phyloP scores from a whole-genome alignment of 2,888 invertebrate genomes.

The Tanytarsus gracilentus region DNA sequence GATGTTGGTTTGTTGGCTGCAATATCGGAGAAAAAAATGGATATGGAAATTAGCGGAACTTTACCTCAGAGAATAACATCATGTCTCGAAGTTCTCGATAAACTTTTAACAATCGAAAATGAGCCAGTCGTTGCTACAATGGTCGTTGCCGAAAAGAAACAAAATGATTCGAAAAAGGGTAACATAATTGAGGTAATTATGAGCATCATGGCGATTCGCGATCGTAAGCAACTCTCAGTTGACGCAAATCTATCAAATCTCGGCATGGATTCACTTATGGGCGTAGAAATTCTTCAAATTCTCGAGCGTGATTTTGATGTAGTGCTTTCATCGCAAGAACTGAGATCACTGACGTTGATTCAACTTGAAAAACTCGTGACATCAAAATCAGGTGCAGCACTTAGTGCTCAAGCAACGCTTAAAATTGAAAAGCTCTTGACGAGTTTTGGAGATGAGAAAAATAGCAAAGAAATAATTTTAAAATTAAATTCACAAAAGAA shows the following conservation, averaged over 20 bases:
- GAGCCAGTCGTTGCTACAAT: conserved; percentile 51
- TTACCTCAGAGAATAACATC: conserved; percentile 57
- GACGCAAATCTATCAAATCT: conserved; percentile 67
- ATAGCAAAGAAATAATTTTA: conserved; percentile 45
- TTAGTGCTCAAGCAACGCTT: background rate
- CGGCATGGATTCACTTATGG: conserved; percentile 91
- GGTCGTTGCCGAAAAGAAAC: conserved; percentile 55
- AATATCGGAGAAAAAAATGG: conserved; percentile 42
- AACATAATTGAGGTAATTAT: conserved; percentile 10
- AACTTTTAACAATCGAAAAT: conserved; percentile 51
- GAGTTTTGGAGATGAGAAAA: conserved; percentile 48
- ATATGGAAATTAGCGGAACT: conserved; percentile 50
- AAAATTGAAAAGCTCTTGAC: conserved; percentile 40
- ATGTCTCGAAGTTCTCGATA: conserved; percentile 51
- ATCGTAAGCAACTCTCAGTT: conserved; percentile 53
- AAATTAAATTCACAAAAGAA: conserved; percentile 43
- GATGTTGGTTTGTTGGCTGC: conserved; percentile 62
- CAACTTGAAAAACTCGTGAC: conserved; percentile 10
- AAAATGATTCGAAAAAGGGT: conserved; percentile 40
- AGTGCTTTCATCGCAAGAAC: conserved; percentile 70
- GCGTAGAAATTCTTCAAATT: conserved; percentile 81
- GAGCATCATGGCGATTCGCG: conserved; percentile 33
- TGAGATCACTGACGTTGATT: conserved; percentile 61
- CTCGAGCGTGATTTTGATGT: conserved; percentile 78
- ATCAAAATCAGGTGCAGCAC: background rate